These are phyloP conservation scores for Cryptosula pallasiana DNA, from an alignment of 2,888 invertebrate species.

Conservation along the genomic window DNA sequence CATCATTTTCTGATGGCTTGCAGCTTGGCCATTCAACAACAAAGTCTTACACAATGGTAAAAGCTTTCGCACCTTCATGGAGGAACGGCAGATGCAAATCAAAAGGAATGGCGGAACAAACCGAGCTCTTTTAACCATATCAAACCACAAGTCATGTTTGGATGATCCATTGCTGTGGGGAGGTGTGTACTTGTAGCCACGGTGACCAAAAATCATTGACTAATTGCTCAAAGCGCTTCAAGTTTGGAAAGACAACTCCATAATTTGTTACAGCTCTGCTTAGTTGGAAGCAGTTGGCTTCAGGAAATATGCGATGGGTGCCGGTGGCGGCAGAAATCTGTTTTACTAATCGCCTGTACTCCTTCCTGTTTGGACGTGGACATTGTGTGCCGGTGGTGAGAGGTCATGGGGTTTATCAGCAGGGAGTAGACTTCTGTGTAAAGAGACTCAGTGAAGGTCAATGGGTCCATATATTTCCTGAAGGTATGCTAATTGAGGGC, in stretches of 20 bases:
- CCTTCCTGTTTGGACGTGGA: conserved; percentile 86
- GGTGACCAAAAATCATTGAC: background rate
- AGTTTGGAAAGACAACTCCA: background rate
- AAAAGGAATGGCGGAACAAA: conserved; percentile 30
- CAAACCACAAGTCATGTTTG: conserved; percentile 93
- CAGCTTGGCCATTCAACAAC: background rate
- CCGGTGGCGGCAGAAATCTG: conserved; percentile 95
- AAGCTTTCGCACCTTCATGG: background rate
- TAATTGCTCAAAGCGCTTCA: background rate
- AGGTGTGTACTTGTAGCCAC: too few relatives aligned
- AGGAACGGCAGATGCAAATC: background rate
- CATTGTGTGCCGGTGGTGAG: conserved; percentile 89
- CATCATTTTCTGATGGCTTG: background rate
- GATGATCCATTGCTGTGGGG: conserved; percentile 94
- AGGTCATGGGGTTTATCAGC: conserved; percentile 87
- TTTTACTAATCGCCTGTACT: conserved; percentile 79
- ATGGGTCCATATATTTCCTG: conserved; percentile 95
- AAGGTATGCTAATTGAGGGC: conserved; percentile 64
- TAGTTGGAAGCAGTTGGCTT: conserved; percentile 63
- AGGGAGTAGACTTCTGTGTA: conserved; percentile 85
- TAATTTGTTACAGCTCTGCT: conserved; percentile 49
- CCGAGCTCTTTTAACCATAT: conserved; percentile 78
- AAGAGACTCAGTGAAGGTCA: conserved; percentile 76
- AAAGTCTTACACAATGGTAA: conserved; percentile 3
- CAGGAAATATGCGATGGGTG: conserved; percentile 79